Evolutionary conservation across 2,113 vertebrate genomes (phyloP).

Genomic region (Sialia sialis): DNA sequence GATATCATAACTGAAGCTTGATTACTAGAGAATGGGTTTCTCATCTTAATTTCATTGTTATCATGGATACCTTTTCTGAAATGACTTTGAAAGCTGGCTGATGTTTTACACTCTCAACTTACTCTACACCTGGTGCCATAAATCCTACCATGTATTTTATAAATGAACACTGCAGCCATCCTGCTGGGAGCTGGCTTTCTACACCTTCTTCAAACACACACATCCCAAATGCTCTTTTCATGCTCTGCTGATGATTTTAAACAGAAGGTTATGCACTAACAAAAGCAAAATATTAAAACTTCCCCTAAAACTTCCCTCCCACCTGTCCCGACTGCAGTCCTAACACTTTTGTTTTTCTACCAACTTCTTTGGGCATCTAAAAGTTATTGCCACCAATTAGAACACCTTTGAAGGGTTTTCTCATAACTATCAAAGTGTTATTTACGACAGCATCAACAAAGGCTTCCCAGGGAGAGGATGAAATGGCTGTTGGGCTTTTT

Average conservation of each 20-base stretch:
- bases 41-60: background rate
- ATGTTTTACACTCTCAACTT: background rate
- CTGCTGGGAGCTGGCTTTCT: background rate
- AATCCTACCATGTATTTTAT: background rate
- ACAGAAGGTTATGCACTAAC: background rate
- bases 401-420: background rate
- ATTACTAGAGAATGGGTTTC: background rate
- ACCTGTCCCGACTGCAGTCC: background rate
- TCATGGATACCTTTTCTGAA: background rate
- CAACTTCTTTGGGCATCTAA: background rate
- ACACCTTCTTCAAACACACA: background rate
- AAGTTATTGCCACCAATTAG: slow-evolving; percentile 8
- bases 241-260: background rate
- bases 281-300: background rate
- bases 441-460: background rate
- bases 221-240: background rate
- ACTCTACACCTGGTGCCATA: background rate
- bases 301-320: background rate
- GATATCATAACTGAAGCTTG: background rate
- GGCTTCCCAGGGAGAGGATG: background rate
- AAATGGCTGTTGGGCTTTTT: background rate
- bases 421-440: background rate
- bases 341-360: background rate
- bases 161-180: background rate
- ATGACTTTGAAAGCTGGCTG: background rate